Percentiles rank a stretch among this genome's conserved stretches.
phyloP scores from a whole-genome alignment of 2,888 invertebrate species.

The Deladenus siricidicola region DNA sequence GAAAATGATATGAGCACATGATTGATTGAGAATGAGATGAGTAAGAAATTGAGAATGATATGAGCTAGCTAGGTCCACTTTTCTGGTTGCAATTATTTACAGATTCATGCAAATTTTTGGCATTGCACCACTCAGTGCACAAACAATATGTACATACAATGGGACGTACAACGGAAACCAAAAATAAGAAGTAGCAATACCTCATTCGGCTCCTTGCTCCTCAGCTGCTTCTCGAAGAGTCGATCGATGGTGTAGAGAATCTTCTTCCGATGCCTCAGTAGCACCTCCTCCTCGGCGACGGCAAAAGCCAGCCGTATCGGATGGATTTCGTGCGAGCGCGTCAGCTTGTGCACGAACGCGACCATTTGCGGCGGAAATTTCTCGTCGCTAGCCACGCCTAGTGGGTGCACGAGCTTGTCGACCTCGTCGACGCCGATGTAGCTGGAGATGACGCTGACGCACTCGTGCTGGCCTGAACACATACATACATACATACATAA shows the following conservation, averaged over 20 bases:
- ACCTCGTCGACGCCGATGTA: slow-evolving; percentile 76
- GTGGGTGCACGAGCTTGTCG: slow-evolving; percentile 42
- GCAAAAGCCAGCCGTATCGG: slow-evolving; percentile 51
- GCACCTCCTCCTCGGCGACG: slow-evolving; percentile 66
- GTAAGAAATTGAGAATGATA: too few species aligned
- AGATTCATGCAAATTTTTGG: too few species aligned
- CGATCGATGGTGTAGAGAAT: slow-evolving; percentile 70
- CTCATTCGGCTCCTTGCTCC: slow-evolving; percentile 62
- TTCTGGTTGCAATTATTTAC: too few species aligned
- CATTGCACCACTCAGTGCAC: too few species aligned
- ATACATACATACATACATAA: too few species aligned
- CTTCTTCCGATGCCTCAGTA: slow-evolving; percentile 69
- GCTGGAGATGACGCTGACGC: slow-evolving; percentile 88
- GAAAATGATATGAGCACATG: too few species aligned
- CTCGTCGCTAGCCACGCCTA: slow-evolving; percentile 30
- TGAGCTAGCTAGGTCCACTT: too few species aligned
- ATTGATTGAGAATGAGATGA: too few species aligned
- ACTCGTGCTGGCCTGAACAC: slow-evolving; percentile 70
- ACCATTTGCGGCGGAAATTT: slow-evolving; percentile 33
- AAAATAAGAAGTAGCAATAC: slow-evolving; percentile 16
- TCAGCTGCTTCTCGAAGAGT: slow-evolving; percentile 79
- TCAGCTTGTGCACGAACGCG: slow-evolving; percentile 43
- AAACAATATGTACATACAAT: too few species aligned
- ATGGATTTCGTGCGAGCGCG: slow-evolving; percentile 45
- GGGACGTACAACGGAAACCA: too few species aligned